Base-by-base conservation (phyloP, 2,113 vertebrate species). In the Myrmecobius fasciatus region DNA sequence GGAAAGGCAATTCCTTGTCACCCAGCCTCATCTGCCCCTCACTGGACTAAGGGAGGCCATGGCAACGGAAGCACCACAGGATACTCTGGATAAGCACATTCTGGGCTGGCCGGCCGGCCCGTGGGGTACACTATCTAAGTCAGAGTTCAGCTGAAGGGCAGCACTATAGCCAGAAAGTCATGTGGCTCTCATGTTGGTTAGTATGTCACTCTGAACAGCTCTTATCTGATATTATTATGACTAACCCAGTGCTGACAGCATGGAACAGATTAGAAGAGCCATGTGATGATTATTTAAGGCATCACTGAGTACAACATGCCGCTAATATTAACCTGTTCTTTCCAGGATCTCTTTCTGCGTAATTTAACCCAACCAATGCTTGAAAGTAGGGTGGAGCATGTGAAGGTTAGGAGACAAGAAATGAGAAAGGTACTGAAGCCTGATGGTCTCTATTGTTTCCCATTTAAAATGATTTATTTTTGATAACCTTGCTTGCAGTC, bases 61-160 rank as follows among this genome's bases (percentile, higher is more conserved):
- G 95, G 95, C 93, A 46, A 48, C 0, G 3, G 96, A 90, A 54
- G 89, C 95, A 95, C 94, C 94, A 97, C 94, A 51, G 89, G 94
- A 94, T n/a, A 51, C 95, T 60, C 60, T n/a, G 49, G 20, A 43
- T 75, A 92, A 28, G 97, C 12, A 0, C 97, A 94, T 97, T 93
- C 96, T 49, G 93, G 91, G 88, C 96, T 1, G 95, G 89, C 96
- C 1, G 95, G 89, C 89, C 89, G 88, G 52, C 91, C 97, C 95
- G 97, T 93, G 95, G 46, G 96, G 94, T 95, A 91, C 46, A 56
- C 96, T 98, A 98, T 99, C 98, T 99, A 97, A 99, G 99, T 98
- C 99, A 99, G 99, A 99, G 99, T 99, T 99, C 99, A 99, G 97
- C 98, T 99, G 99, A 99, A 99, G 99, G 99, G 98, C 99, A 99